These are phyloP conservation scores for Thera obeliscata DNA, from an alignment of 2,888 invertebrate species.

Conservation along the genomic window DNA sequence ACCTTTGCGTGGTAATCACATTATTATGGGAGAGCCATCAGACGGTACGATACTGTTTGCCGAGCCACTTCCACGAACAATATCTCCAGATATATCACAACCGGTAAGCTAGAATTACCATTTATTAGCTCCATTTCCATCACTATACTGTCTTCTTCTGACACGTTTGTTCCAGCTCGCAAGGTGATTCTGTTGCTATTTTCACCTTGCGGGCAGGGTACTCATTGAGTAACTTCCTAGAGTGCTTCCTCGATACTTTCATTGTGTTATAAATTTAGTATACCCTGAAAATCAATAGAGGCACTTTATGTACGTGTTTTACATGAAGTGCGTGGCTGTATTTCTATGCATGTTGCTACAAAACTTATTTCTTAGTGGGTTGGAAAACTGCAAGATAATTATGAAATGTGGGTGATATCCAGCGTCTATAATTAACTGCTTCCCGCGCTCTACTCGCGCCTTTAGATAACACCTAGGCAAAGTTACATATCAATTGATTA, in stretches of 20 bases:
- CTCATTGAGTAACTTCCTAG: background rate
- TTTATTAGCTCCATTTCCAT: background rate
- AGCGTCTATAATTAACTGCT: slow-evolving; percentile 17
- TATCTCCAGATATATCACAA: slow-evolving; percentile 84
- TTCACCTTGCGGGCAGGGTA: slow-evolving; percentile 5
- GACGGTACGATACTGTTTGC: slow-evolving; percentile 83
- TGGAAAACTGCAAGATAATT: background rate
- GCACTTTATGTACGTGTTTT: too few species aligned
- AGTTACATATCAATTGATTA: background rate
- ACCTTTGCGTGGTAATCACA: slow-evolving; percentile 87
- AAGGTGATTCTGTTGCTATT: background rate
- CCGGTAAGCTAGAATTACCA: slow-evolving; percentile 70
- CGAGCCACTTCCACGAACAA: slow-evolving; percentile 73
- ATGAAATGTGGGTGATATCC: background rate
- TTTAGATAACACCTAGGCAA: slow-evolving; percentile 13
- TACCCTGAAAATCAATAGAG: slow-evolving; percentile 2
- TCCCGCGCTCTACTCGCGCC: slow-evolving; percentile 20
- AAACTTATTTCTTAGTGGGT: background rate
- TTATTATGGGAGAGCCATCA: slow-evolving; percentile 87
- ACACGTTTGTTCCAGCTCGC: background rate
- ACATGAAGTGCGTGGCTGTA: background rate
- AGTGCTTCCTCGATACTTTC: too few species aligned
- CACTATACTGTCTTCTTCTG: slow-evolving; percentile 4
- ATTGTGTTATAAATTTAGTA: background rate
- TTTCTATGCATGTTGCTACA: background rate